Evolutionary conservation across 2,888 invertebrate genomes (phyloP).

Genomic region (Callimorpha dominula): DNA sequence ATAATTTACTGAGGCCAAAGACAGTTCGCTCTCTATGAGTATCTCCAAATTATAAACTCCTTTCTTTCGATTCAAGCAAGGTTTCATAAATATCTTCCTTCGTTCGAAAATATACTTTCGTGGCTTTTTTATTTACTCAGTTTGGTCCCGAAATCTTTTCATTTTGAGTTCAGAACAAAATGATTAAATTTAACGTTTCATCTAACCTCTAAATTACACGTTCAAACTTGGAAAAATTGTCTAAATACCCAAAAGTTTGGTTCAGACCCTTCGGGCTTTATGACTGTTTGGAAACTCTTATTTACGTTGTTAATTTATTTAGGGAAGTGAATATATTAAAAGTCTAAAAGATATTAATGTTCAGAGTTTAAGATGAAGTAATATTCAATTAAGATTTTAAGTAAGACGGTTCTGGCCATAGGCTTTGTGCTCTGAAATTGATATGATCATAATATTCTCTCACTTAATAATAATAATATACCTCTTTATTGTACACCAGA

Average conservation of each 20-base stretch:
- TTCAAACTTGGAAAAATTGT: conserved; percentile 61
- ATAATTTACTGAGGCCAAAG: neutral
- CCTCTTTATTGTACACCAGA: no score
- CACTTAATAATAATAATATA: no score
- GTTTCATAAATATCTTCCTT: conserved; percentile 8
- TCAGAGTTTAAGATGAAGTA: conserved; percentile 60
- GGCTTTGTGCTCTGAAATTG: neutral
- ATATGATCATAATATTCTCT: neutral
- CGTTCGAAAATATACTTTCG: conserved; percentile 4
- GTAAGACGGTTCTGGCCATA: neutral
- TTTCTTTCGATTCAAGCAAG: neutral
- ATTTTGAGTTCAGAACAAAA: conserved; percentile 46
- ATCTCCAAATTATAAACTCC: neutral
- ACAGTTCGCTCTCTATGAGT: neutral
- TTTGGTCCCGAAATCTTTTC: conserved; percentile 33
- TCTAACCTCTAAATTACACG: conserved; percentile 57
- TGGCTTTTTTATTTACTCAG: conserved; percentile 18
- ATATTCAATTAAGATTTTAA: conserved; percentile 35
- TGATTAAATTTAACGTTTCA: conserved; percentile 54
- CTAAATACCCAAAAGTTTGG: conserved; percentile 56
- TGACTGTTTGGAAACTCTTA: conserved; percentile 67
- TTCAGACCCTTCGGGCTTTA: conserved; percentile 57
- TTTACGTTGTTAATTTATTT: conserved; percentile 72
- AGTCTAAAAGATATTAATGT: conserved; percentile 65
- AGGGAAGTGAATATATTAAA: conserved; percentile 65